These are phyloP conservation scores for Temnothorax curvispinosus DNA, from an alignment of 1,140 invertebrate genomes.

Conservation along the genomic window DNA sequence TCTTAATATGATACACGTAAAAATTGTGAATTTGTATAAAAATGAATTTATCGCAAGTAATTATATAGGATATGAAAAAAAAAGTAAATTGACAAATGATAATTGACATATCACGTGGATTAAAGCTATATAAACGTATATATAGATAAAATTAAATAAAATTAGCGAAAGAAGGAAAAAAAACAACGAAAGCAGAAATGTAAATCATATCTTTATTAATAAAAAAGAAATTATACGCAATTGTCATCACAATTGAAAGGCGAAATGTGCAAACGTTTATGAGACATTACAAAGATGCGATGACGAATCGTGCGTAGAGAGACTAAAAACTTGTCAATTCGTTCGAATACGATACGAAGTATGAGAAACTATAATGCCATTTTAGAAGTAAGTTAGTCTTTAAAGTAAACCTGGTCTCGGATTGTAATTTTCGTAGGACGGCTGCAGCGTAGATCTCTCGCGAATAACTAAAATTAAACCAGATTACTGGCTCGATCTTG, in stretches of 20 bases:
- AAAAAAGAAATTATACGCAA: conserved; percentile 38
- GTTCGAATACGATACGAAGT: not conserved
- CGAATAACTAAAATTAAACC: conserved; percentile 1
- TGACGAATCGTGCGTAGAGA: not conserved
- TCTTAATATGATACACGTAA: not conserved
- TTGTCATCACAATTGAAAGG: not conserved
- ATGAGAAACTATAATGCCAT: conserved; percentile 6
- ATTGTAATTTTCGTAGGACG: conserved; percentile 1
- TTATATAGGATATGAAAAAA: not conserved
- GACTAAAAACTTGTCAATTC: not conserved
- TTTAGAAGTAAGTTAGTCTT: not conserved
- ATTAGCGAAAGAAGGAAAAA: conserved; percentile 12
- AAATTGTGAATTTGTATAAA: not conserved
- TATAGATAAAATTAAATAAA: conserved; percentile 3
- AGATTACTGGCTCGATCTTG: conserved; percentile 22
- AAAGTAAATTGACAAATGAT: no score
- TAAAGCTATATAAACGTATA: not conserved
- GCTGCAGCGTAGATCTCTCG: not conserved
- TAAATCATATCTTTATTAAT: conserved; percentile 65
- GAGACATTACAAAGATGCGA: conserved; percentile 10
- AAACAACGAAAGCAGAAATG: conserved; percentile 22
- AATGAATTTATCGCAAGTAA: conserved; percentile 2
- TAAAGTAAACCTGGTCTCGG: not conserved
- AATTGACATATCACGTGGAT: no score
- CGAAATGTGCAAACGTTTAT: not conserved